Evolutionary conservation across 2,113 vertebrate species (phyloP).

Genomic region (Coregonus clupeaformis): DNA sequence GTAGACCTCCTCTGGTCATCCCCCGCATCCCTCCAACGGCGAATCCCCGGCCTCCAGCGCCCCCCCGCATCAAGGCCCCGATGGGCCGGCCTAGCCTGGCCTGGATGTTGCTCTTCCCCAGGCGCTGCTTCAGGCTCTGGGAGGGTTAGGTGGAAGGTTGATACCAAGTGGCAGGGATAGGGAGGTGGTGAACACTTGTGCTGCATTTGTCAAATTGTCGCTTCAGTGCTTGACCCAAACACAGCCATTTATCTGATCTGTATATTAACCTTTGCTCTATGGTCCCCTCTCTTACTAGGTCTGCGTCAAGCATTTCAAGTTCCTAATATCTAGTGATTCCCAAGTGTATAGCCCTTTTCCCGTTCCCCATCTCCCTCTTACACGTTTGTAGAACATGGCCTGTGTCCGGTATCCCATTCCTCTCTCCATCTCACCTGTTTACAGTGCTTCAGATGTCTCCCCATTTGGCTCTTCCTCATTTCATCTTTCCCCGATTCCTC

Average conservation of each 20-base stretch:
- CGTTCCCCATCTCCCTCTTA: too few relatives aligned
- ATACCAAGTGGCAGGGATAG: conserved; percentile 32
- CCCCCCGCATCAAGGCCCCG: conserved; percentile 79
- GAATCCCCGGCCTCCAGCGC: conserved; percentile 77
- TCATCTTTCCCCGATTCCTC: background rate
- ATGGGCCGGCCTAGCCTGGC: conserved; percentile 90
- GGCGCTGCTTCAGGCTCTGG: conserved; percentile 95
- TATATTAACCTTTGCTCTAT: background rate
- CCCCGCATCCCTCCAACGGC: conserved; percentile 81
- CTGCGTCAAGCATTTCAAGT: too few relatives aligned
- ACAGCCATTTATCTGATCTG: background rate
- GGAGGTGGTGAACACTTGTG: background rate
- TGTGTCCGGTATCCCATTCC: too few relatives aligned
- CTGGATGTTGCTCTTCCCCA: conserved; percentile 97
- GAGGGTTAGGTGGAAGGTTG: conserved; percentile 49
- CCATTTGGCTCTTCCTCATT: background rate
- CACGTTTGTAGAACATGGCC: too few relatives aligned
- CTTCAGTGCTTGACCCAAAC: background rate
- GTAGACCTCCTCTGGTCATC: conserved; percentile 79
- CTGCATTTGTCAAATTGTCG: background rate
- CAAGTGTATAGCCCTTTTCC: too few relatives aligned
- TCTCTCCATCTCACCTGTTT: background rate
- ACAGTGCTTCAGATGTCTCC: background rate
- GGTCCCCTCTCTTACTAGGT: too few relatives aligned
- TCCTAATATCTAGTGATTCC: too few relatives aligned